A percentile compares a stretch with the other conserved stretches of the same genome.
phyloP scores from a whole-genome alignment of 2,888 invertebrate species.

The Tryphoninae sp. region DNA sequence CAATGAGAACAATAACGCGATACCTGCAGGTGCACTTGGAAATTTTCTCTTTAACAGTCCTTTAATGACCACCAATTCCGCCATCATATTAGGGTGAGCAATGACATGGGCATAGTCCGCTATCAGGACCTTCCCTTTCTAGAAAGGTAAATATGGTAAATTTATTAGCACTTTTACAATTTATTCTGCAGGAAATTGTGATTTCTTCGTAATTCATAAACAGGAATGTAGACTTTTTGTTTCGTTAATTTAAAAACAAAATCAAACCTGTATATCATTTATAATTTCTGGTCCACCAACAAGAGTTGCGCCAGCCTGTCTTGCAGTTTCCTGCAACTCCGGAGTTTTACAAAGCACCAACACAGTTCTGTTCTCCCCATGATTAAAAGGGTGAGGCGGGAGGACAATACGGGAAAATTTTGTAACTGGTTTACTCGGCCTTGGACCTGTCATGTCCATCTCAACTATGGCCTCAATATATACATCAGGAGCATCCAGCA shows the following conservation, averaged over 20 bases:
- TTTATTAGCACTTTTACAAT: constrained; percentile 1
- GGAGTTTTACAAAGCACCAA: constrained; percentile 89
- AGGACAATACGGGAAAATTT: constrained; percentile 86
- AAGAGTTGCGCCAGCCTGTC: constrained; percentile 87
- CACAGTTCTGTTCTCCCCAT: constrained; percentile 86
- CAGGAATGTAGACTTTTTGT: no score
- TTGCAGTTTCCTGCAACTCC: constrained; percentile 84
- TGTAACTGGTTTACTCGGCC: constrained; percentile 86
- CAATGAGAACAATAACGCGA: constrained; percentile 3
- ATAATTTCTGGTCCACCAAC: constrained; percentile 89
- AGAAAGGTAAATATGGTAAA: constrained; percentile 63
- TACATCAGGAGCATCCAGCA: constrained; percentile 90
- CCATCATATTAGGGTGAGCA: constrained; percentile 90
- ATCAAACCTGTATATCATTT: constrained; percentile 87
- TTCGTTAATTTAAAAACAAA: constrained; percentile 1
- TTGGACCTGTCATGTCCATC: constrained; percentile 86
- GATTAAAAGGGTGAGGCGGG: constrained; percentile 87
- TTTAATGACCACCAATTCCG: constrained; percentile 88
- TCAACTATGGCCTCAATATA: constrained; percentile 88
- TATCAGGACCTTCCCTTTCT: constrained; percentile 86
- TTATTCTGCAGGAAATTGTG: background rate
- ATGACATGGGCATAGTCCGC: constrained; percentile 89
- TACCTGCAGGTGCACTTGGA: constrained; percentile 83
- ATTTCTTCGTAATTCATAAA: no score
- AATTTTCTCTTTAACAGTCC: constrained; percentile 91